Conservation (phyloP, 2,888 invertebrate genomes). For the Drosophila kokeensis region DNA sequence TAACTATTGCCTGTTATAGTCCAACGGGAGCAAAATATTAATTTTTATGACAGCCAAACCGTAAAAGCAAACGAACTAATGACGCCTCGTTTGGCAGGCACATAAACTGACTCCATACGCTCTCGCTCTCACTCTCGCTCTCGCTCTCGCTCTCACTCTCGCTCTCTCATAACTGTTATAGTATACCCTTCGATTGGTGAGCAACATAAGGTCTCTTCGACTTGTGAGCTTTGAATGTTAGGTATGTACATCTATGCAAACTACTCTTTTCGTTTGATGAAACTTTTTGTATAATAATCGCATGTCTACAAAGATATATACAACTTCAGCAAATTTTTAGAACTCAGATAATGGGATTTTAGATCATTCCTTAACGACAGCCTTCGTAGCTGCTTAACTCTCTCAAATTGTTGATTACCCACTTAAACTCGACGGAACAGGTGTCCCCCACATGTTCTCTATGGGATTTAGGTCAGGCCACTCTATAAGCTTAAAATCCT, state of each 20-base stretch:
- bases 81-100: slow-evolving; percentile 38
- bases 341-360: no score
- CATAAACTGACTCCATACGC: slow-evolving; percentile 40
- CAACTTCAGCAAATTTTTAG: no score
- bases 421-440: no score
- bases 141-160: background rate
- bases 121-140: background rate
- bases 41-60: slow-evolving; percentile 65
- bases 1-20: slow-evolving; percentile 56
- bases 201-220: background rate
- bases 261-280: background rate
- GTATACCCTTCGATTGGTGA: background rate
- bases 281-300: background rate
- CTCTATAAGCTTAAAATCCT: no score
- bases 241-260: background rate
- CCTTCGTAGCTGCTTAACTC: no score
- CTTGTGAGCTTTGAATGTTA: background rate
- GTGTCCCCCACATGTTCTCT: no score
- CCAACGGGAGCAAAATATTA: slow-evolving; percentile 54
- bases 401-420: no score
- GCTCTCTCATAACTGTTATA: background rate
- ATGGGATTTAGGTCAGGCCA: no score
- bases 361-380: no score
- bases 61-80: slow-evolving; percentile 71
- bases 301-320: background rate